phyloP scores from a whole-genome alignment of 2,888 invertebrate species.

The Xanthostigma xanthostigma region DNA sequence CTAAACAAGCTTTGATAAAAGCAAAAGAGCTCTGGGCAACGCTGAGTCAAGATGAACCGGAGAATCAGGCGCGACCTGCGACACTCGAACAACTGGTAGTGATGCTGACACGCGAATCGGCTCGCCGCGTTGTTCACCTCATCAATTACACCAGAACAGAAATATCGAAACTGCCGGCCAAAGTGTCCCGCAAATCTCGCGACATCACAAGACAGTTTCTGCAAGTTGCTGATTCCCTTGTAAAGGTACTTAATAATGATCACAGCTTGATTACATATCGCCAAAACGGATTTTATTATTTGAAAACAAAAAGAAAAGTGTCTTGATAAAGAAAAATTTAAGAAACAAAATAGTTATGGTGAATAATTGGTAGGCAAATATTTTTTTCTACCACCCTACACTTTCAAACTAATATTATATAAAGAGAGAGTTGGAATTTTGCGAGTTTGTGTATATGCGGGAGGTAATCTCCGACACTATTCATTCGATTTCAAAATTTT shows the following conservation, averaged over 20 bases:
- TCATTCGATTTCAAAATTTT: too few species aligned
- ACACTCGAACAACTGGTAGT: slow-evolving; percentile 66
- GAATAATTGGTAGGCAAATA: too few species aligned
- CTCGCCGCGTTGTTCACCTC: slow-evolving; percentile 61
- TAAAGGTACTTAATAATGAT: slow-evolving; percentile 37
- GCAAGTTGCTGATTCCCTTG: slow-evolving; percentile 41
- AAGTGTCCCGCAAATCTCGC: slow-evolving; percentile 18
- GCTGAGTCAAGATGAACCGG: slow-evolving; percentile 64
- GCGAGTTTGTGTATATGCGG: too few species aligned
- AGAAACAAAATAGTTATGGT: too few species aligned
- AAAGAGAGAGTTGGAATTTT: too few species aligned
- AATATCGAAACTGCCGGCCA: slow-evolving; percentile 38
- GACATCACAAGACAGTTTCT: slow-evolving; percentile 37
- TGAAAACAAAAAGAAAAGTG: too few species aligned
- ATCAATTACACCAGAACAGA: slow-evolving; percentile 51
- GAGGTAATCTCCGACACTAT: too few species aligned
- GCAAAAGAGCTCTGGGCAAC: slow-evolving; percentile 55
- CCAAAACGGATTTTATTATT: background rate
- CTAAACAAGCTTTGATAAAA: slow-evolving; percentile 56
- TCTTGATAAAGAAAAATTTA: too few species aligned
- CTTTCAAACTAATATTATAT: too few species aligned
- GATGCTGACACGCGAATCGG: slow-evolving; percentile 60
- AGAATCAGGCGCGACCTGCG: slow-evolving; percentile 68
- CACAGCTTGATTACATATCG: slow-evolving; percentile 4
- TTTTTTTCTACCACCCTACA: too few species aligned